A percentile compares a stretch with the other conserved stretches of the same genome.
Conservation (phyloP, 2,888 invertebrate species). For the Pachliopta kotzebuea region DNA sequence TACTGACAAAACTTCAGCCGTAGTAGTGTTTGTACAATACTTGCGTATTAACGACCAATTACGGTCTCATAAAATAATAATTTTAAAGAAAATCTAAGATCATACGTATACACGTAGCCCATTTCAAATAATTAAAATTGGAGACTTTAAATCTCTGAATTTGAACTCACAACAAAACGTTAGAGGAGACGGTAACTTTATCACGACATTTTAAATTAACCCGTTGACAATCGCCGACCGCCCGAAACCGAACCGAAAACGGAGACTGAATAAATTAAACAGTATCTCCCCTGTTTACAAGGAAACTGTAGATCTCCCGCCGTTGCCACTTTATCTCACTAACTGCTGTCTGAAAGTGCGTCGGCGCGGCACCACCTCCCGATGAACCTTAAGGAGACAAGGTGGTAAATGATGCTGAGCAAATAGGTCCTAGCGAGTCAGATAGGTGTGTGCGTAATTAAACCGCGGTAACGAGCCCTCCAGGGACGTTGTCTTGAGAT, state of each 20-base stretch:
- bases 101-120: too few relatives aligned
- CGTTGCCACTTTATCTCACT: slow-evolving; percentile 53
- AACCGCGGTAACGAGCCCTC: slow-evolving; percentile 67
- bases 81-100: too few relatives aligned
- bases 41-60: too few relatives aligned
- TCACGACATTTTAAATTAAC: slow-evolving; percentile 53
- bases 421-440: slow-evolving; percentile 60
- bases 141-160: background rate
- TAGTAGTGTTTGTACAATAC: too few relatives aligned
- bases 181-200: slow-evolving; percentile 32
- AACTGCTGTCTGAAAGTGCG: slow-evolving; percentile 25
- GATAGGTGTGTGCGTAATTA: slow-evolving; percentile 72
- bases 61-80: too few relatives aligned
- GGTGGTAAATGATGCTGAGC: slow-evolving; percentile 43
- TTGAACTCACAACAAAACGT: background rate
- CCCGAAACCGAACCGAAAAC: slow-evolving; percentile 42
- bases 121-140: background rate
- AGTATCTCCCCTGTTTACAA: slow-evolving; percentile 59
- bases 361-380: slow-evolving; percentile 21
- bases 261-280: slow-evolving; percentile 65
- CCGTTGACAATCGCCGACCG: slow-evolving; percentile 57
- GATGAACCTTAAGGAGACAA: slow-evolving; percentile 43
- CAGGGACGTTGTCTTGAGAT: slow-evolving; percentile 45
- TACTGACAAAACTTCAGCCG: too few relatives aligned
- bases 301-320: slow-evolving; percentile 64